Evolutionary conservation across 2,797 vertebrate species (phyloP).

Genomic region (Petrocephalus sullivani): DNA sequence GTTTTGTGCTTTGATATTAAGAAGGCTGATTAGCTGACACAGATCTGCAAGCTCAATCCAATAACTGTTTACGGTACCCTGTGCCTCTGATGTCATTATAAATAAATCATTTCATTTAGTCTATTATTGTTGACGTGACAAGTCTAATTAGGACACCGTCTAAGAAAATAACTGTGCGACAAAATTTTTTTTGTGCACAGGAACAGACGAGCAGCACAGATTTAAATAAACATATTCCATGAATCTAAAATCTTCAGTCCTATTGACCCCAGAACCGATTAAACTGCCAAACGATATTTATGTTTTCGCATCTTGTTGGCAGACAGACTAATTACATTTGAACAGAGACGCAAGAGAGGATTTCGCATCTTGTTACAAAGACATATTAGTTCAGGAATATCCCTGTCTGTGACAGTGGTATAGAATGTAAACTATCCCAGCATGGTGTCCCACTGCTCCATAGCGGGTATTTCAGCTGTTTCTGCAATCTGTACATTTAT

Average conservation of each 20-base stretch:
- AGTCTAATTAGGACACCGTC: neutral
- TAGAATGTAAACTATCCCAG: neutral
- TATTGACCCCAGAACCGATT: neutral
- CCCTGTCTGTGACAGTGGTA: neutral
- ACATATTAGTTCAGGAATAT: neutral
- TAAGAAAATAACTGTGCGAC: neutral
- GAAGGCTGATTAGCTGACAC: neutral
- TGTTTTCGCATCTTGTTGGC: neutral
- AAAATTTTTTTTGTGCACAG: neutral
- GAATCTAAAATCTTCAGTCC: neutral
- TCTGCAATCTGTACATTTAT: neutral
- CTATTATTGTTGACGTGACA: neutral
- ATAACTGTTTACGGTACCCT: neutral
- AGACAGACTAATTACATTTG: neutral
- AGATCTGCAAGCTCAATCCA: neutral
- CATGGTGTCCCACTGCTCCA: neutral
- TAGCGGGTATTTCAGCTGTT: neutral
- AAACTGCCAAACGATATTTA: neutral
- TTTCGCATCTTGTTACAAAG: neutral
- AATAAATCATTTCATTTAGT: neutral
- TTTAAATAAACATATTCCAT: neutral
- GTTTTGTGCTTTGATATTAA: neutral
- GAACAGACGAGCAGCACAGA: neutral
- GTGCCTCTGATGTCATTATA: neutral
- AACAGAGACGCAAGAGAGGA: neutral